Evolutionary conservation across 2,888 invertebrate species (phyloP).

Genomic region (Julus scandinavius): DNA sequence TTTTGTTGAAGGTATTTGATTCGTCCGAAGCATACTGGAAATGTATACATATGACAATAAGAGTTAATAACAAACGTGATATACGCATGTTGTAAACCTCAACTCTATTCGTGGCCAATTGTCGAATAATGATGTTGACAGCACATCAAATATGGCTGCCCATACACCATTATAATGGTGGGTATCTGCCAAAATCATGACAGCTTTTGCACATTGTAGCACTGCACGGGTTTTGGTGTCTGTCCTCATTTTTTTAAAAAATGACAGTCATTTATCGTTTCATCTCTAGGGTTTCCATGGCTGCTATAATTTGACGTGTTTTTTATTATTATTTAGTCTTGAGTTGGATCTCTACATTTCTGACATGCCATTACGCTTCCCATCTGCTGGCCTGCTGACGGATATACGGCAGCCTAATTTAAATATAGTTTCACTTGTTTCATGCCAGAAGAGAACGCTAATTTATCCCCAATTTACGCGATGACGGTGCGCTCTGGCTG

Average conservation of each 20-base stretch:
- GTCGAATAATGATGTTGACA: conserved; percentile 12
- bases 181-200: neutral
- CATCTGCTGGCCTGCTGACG: conserved; percentile 31
- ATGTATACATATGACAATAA: neutral
- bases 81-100: neutral
- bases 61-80: neutral
- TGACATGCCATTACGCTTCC: conserved; percentile 16
- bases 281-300: conserved; percentile 15
- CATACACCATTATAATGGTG: neutral
- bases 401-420: conserved; percentile 23
- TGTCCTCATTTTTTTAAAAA: neutral
- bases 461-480: conserved; percentile 11
- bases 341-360: neutral
- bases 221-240: neutral
- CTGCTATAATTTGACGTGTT: neutral
- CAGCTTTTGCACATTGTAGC: neutral
- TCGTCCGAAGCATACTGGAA: no score
- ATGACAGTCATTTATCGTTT: conserved; percentile 12
- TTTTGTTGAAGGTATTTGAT: no score
- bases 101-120: neutral
- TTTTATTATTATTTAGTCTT: conserved; percentile 27
- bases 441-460: neutral
- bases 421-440: neutral
- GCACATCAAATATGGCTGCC: neutral
- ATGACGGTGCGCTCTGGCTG: conserved; percentile 14